Conservation (phyloP, 2,113 vertebrate species). For the Myotis brandtii region DNA sequence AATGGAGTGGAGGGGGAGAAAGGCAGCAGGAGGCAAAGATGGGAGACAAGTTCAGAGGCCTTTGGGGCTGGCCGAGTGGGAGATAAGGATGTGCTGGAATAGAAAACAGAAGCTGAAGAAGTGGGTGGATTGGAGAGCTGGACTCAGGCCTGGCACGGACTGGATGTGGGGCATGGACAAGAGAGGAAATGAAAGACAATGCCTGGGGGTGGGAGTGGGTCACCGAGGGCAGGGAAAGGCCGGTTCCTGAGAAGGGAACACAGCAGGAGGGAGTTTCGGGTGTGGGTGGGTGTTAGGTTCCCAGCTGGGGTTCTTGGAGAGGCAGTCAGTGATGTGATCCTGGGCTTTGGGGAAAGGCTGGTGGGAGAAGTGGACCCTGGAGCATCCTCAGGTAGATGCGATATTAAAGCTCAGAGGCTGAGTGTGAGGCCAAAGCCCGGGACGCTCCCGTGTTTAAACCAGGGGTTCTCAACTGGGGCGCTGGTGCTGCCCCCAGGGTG, state of each 20-base stretch:
- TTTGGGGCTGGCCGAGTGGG: background rate
- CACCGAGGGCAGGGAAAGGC: background rate
- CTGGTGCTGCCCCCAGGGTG: background rate
- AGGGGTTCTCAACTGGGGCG: background rate
- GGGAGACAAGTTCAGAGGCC: background rate
- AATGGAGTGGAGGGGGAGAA: too few species aligned
- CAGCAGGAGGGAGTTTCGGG: background rate
- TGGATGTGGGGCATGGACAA: background rate
- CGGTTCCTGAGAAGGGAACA: too few species aligned
- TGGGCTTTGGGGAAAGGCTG: background rate
- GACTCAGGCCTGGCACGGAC: fast-evolving
- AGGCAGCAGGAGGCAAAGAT: background rate
- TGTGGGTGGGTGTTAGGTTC: background rate
- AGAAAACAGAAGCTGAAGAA: background rate
- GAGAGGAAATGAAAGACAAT: background rate
- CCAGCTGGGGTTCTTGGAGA: too few species aligned
- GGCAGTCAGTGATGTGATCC: too few species aligned
- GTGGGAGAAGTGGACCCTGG: background rate
- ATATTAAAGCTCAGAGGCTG: background rate
- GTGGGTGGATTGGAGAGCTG: background rate
- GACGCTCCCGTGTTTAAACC: background rate
- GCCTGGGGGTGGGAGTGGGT: fast-evolving
- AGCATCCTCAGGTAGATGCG: fast-evolving
- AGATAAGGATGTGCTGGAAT: background rate
- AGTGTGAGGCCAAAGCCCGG: background rate